Conservation (phyloP, 2,888 invertebrate species). For the Lochmaea crataegi region DNA sequence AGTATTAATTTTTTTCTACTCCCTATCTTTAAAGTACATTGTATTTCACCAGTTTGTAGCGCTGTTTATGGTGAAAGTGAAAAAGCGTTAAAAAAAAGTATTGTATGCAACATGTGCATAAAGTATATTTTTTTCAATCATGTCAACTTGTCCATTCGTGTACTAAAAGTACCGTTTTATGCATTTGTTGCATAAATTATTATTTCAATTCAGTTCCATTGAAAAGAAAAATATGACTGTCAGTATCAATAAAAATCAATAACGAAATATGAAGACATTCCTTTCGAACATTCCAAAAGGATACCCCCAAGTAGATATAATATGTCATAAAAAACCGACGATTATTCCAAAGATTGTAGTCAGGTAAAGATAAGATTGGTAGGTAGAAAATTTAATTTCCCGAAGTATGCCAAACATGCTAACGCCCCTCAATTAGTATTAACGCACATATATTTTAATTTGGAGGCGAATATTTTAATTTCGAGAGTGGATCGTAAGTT, state of each 20-base stretch:
- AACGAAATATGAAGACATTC: not conserved
- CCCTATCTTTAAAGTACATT: no score
- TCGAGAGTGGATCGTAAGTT: conserved; percentile 41
- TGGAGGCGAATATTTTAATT: conserved; percentile 45
- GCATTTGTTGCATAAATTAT: no score
- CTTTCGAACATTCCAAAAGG: conserved; percentile 6
- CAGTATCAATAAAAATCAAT: not conserved
- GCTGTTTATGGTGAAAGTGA: no score
- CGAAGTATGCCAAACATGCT: conserved; percentile 36
- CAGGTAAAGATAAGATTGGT: conserved; percentile 31
- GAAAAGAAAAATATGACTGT: not conserved
- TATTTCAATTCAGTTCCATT: not conserved
- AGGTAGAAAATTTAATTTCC: conserved; percentile 36
- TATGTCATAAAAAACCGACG: conserved; percentile 13
- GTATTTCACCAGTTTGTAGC: no score
- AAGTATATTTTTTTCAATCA: no score
- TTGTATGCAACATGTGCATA: no score
- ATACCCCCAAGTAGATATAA: not conserved
- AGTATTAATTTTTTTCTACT: not conserved
- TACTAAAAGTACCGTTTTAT: no score
- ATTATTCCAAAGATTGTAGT: conserved; percentile 28
- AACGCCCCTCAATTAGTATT: conserved; percentile 37
- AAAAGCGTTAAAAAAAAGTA: no score
- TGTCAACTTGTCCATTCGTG: no score
- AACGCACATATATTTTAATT: conserved; percentile 46